Evolutionary conservation across 2,113 vertebrate genomes (phyloP).

Genomic region (Acrocephalus arundinaceus): DNA sequence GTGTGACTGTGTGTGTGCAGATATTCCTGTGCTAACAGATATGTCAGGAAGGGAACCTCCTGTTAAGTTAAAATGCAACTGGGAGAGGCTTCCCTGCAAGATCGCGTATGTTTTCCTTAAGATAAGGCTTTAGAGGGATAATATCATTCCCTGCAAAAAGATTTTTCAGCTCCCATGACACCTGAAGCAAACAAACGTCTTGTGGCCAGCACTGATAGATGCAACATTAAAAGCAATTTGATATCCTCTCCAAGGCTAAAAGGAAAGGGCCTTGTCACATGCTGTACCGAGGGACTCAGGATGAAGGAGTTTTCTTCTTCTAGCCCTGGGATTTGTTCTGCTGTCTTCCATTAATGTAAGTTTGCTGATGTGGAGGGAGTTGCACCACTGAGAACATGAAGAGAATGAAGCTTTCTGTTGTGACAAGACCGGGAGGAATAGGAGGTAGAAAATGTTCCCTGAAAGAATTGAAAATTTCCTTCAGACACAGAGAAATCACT

Average conservation of each 20-base stretch:
- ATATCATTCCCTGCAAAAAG: neutral
- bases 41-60: neutral
- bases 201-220: slow-evolving; percentile 30
- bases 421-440: neutral
- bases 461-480: neutral
- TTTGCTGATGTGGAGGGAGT: neutral
- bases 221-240: slow-evolving; percentile 33
- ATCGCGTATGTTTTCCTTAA: neutral
- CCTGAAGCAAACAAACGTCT: slow-evolving; percentile 23
- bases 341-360: neutral
- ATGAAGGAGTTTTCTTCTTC: neutral
- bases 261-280: neutral
- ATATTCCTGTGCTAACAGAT: slow-evolving; percentile 43
- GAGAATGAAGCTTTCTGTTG: neutral
- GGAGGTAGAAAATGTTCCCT: neutral
- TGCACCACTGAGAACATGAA: neutral
- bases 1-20: neutral
- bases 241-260: slow-evolving; percentile 19
- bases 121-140: slow-evolving; percentile 45
- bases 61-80: slow-evolving; percentile 45
- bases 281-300: neutral
- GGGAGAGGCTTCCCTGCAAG: slow-evolving; percentile 3
- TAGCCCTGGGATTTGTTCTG: neutral
- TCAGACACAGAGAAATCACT: neutral
- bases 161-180: slow-evolving; percentile 54